phyloP scores from a whole-genome alignment of 2,888 invertebrate genomes.

The Drosophila niveifrons region DNA sequence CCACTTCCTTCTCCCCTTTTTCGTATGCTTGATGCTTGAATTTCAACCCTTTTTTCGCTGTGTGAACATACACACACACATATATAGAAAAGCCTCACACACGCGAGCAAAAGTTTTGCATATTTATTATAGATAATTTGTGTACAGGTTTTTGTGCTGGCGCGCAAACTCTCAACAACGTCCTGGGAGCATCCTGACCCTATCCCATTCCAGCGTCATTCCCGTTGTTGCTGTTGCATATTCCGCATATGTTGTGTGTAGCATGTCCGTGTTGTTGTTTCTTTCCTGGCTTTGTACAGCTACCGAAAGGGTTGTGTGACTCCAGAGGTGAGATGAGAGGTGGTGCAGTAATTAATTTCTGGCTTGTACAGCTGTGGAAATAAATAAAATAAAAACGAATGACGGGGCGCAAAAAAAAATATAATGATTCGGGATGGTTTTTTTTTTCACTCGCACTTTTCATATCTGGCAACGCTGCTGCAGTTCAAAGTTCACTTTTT shows the following conservation, averaged over 20 bases:
- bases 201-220: constrained; percentile 23
- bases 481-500: constrained; percentile 29
- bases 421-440: constrained; percentile 46
- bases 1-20: constrained; percentile 28
- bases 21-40: constrained; percentile 46
- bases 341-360: constrained; percentile 70
- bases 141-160: constrained; percentile 81
- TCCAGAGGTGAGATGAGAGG: constrained; percentile 2
- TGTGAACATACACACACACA: constrained; percentile 18
- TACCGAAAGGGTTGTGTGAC: constrained; percentile 24
- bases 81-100: constrained; percentile 11
- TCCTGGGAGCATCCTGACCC: constrained; percentile 66
- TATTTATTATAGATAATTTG: constrained; percentile 82
- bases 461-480: constrained; percentile 68
- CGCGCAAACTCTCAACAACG: constrained; percentile 79
- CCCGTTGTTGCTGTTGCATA: constrained; percentile 56
- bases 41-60: constrained; percentile 60
- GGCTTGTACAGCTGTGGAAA: constrained; percentile 49
- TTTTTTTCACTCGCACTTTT: constrained; percentile 48
- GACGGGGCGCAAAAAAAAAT: constrained; percentile 6
- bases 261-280: constrained; percentile 31
- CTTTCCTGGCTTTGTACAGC: constrained; percentile 15
- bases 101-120: constrained; percentile 73
- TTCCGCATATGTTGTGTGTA: constrained; percentile 65
- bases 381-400: constrained; percentile 6